phyloP scores from a whole-genome alignment of 2,888 invertebrate genomes.

The Branchellion lobata region DNA sequence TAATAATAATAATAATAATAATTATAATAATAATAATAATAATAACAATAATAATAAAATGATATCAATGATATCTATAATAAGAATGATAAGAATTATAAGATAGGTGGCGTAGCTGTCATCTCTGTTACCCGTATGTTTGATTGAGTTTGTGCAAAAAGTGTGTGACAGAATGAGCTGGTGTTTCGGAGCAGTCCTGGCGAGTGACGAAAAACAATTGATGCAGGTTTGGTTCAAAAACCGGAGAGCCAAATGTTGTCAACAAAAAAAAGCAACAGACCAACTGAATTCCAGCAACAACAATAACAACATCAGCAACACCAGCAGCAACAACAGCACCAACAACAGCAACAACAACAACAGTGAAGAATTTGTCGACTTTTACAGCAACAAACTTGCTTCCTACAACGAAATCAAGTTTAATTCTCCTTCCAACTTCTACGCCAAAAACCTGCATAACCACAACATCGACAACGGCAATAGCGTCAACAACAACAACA shows the following conservation, averaged over 20 bases:
- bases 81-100: neutral
- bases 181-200: too few relatives aligned
- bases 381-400: neutral
- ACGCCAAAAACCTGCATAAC: neutral
- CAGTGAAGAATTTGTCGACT: neutral
- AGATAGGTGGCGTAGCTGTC: too few relatives aligned
- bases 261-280: slow-evolving; percentile 2
- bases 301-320: neutral
- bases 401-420: neutral
- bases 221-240: slow-evolving; percentile 13
- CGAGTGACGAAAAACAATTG: too few relatives aligned
- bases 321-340: neutral
- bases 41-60: neutral
- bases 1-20: too few relatives aligned
- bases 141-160: too few relatives aligned
- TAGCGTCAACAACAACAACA: neutral
- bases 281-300: neutral
- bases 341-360: neutral
- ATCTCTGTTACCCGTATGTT: too few relatives aligned
- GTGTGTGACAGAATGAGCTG: too few relatives aligned
- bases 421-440: neutral
- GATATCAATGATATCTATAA: neutral
- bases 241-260: slow-evolving; percentile 6
- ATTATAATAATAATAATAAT: too few relatives aligned
- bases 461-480: neutral